These are phyloP conservation scores for Parasteatoda lunata DNA, from an alignment of 2,888 invertebrate genomes.

Conservation along the genomic window DNA sequence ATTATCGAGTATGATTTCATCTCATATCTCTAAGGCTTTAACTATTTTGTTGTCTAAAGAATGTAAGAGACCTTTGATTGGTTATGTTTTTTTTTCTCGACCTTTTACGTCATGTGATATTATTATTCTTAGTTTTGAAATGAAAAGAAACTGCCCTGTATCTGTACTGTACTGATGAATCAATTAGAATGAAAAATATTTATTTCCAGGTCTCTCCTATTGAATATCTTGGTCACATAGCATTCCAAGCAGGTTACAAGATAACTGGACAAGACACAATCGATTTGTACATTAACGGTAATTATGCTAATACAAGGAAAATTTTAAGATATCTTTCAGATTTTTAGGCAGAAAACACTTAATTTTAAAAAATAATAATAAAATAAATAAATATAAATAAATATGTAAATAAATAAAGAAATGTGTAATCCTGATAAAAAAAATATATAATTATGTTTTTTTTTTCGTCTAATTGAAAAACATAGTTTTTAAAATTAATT, in stretches of 20 bases:
- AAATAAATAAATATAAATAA: background rate
- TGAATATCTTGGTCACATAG: constrained; percentile 61
- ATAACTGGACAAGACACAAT: constrained; percentile 21
- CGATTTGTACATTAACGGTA: constrained; percentile 54
- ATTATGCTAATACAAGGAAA: background rate
- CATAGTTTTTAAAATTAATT: too few species aligned
- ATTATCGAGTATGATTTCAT: too few species aligned
- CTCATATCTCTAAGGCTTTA: background rate
- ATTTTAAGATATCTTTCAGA: too few species aligned
- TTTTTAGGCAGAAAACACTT: background rate
- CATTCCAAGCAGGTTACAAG: constrained; percentile 63
- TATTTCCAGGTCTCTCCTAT: constrained; percentile 44
- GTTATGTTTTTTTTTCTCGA: background rate
- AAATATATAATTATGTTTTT: too few species aligned
- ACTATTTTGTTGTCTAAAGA: background rate
- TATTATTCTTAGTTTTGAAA: background rate
- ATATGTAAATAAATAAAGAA: background rate
- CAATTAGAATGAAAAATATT: background rate
- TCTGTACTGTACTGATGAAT: background rate
- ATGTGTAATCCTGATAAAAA: too few species aligned
- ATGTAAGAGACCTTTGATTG: background rate
- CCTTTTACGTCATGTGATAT: background rate
- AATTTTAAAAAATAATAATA: background rate
- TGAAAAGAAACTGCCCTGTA: background rate
- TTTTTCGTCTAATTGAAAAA: too few species aligned